Base-by-base conservation (phyloP, 2,797 vertebrate species). In the Gymnopithys bicolor region DNA sequence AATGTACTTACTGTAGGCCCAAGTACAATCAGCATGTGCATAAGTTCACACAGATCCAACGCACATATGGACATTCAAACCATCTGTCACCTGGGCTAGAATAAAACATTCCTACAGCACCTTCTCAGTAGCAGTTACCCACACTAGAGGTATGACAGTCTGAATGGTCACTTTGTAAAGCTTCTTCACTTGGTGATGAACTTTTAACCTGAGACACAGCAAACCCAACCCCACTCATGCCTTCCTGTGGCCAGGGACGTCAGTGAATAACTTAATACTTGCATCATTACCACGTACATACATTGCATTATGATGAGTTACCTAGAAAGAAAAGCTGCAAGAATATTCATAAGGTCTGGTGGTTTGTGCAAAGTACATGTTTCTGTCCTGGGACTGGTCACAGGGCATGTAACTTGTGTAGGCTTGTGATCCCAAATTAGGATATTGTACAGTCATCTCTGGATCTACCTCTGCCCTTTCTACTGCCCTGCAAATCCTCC, bases 361-460 rank as follows among this genome's bases (percentile, higher is more conserved):
- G 43, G 37, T 30, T 77, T 73, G 94, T 66, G 94, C 67, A 67
- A 90, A 66, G 84, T 78, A 76, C 89, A 25, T 32, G 49, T 66
- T 63, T 93, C 71, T 73, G 27, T 81, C 41, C 53, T 64, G 43
- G 68, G 46, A 32, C 49, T 19, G 27, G 18, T 19, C 18, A 45
- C 69, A 41, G 7, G 51, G 70, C 84, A 35, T 8, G 12, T n/a
- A 84, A 59, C 41, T 53, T 2, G 0, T 3, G 30, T 13, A 45
- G 21, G 18, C 25, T 74, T 37, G 27, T 35, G 69, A 76, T 52
- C 81, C 24, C 19, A n/a, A 13, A 7, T 97, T 97, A 99, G 0
- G 98, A 98, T 97, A 99, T 84, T 59, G 98, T 97, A 82, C 99
- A 99, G 5, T 99, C 99, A 48, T 99, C 99, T 95, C 98, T 99